phyloP scores from a whole-genome alignment of 2,113 vertebrate species.

The Lonchura striata region DNA sequence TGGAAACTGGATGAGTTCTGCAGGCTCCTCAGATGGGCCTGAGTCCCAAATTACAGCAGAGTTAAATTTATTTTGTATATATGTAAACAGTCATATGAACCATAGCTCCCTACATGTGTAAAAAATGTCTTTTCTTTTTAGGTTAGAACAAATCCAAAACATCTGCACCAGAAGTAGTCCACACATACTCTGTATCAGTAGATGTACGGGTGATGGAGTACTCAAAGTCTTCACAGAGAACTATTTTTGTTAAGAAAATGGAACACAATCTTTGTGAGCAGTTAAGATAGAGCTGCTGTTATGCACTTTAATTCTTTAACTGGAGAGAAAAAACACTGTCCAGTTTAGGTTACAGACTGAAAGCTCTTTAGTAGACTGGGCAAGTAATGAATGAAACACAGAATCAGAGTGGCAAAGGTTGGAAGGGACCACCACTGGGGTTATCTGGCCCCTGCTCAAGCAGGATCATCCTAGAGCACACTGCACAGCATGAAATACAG shows the following conservation, averaged over 20 bases:
- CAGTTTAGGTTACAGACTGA: background rate
- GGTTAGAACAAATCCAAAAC: background rate
- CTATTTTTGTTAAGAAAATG: background rate
- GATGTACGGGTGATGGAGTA: background rate
- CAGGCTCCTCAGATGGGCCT: background rate
- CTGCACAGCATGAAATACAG: background rate
- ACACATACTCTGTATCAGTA: background rate
- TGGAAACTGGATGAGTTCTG: background rate
- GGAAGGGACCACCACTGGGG: background rate
- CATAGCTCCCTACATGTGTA: background rate
- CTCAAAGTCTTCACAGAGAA: background rate
- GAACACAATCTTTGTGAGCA: background rate
- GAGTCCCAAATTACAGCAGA: background rate
- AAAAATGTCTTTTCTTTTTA: background rate
- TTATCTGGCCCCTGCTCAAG: background rate
- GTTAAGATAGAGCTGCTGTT: background rate
- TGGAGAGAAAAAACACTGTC: background rate
- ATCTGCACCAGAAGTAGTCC: background rate
- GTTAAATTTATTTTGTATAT: constrained; percentile 28
- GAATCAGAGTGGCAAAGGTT: background rate
- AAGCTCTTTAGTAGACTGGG: background rate
- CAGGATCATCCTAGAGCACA: background rate
- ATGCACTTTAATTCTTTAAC: background rate
- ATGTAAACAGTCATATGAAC: background rate
- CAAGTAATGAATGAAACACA: background rate